Evolutionary conservation across 2,888 invertebrate species (phyloP), one percentile per base, ranked within the genome.

Genomic region (Harpalus rubripes): DNA sequence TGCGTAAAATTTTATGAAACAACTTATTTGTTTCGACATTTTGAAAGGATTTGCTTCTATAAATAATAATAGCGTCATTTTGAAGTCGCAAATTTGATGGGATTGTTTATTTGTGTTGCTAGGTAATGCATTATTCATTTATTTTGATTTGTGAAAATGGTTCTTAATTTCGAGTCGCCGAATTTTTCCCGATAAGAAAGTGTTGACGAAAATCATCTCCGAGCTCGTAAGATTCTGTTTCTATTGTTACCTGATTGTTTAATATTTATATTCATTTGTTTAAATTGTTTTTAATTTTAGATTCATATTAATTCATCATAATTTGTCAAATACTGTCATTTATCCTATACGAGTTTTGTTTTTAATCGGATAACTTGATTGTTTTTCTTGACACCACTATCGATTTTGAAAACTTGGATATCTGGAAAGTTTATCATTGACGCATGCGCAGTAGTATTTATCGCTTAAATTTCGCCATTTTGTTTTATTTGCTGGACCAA

Each of bases 351-450:
- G 15, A 5, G 5, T 68, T 68, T 68, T 74, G 16, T 52, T 74
- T 52, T 74, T 74, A 1, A 7, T 22, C 44, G 1, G 74, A 8
- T 22, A 16, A 52, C 52, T 74, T 22, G 74, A 74, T 74, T 74
- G 41, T 74, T 74, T 56, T 16, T 74, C 74, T 39, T 74, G 56
- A 74, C 74, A 56, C 41, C 74, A 10, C 44, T 74, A 74, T 74
- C 74, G 74, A 74, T 74, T 74, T 44, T 18, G 74, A 44, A 63
- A 63, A 63, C 26, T 10, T 15, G 68, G 68, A 68, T 74, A 74
- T 74, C 44, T 74, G 74, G 44, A 72, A 41, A 41, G 41, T 44
- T 44, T 12, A 18, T 52, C 10, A 12, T 74, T 41, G 12, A 22
- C 74, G 74, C 74, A 1, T 74, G 74, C 74, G 74, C 74, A 52